Conservation (phyloP, 2,797 vertebrate genomes). For the Tragopan temminckii region DNA sequence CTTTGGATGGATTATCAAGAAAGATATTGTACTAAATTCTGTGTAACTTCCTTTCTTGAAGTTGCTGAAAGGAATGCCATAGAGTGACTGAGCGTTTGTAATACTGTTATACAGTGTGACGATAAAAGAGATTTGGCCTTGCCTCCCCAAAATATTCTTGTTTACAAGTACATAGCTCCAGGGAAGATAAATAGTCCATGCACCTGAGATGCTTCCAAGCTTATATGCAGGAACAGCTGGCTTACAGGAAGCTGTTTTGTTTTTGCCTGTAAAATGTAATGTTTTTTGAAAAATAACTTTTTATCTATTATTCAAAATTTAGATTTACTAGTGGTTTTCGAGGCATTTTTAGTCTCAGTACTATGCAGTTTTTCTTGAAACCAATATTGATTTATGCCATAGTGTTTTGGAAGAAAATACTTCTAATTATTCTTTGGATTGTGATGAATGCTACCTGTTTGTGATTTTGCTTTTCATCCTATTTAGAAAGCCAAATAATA, state of each 20-base stretch:
- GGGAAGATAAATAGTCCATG: slow-evolving; percentile 1
- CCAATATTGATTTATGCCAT: neutral
- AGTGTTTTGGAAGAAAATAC: neutral
- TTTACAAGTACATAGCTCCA: slow-evolving; percentile 2
- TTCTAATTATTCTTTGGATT: neutral
- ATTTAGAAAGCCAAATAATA: neutral
- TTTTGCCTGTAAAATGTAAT: slow-evolving; percentile 28
- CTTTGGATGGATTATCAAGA: neutral
- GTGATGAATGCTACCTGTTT: neutral
- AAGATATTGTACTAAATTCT: neutral
- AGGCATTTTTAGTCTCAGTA: neutral
- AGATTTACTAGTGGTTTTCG: neutral
- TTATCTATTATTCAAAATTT: neutral
- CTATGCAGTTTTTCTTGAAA: neutral
- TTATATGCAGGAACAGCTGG: neutral
- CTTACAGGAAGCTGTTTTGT: neutral
- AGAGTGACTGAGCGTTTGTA: neutral
- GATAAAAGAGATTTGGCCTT: neutral
- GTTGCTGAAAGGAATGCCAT: neutral
- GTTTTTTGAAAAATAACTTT: neutral
- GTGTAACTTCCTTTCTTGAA: neutral
- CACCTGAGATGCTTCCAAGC: slow-evolving; percentile 20
- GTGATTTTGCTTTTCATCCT: neutral
- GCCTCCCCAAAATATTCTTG: neutral
- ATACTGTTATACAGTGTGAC: neutral